These are phyloP conservation scores for Pentalonia nigronervosa DNA, from an alignment of 1,140 invertebrate species.

Conservation along the genomic window DNA sequence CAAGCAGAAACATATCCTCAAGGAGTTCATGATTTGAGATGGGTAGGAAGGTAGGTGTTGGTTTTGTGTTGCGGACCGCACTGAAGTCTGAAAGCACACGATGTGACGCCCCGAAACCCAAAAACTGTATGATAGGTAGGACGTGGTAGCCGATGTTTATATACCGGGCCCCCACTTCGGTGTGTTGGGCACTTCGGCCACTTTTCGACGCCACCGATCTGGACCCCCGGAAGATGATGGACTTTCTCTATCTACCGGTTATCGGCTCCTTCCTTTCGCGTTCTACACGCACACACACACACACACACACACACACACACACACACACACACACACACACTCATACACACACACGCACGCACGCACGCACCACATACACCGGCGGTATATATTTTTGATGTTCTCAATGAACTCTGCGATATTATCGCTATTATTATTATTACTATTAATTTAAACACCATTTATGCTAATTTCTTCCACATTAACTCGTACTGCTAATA, in stretches of 20 bases:
- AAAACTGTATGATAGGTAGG: constrained; percentile 44
- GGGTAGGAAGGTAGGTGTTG: not conserved
- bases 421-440: constrained; percentile 17
- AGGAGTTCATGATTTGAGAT: constrained; percentile 30
- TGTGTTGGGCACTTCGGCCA: not conserved
- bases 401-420: not conserved
- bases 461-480: constrained; percentile 20
- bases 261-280: constrained; percentile 28
- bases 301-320: not conserved
- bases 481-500: constrained; percentile 9
- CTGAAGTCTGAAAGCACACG: constrained; percentile 32
- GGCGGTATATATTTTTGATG: constrained; percentile 8
- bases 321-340: not conserved
- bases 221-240: constrained; percentile 55
- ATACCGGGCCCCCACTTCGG: constrained; percentile 55
- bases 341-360: not conserved
- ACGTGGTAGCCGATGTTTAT: constrained; percentile 11
- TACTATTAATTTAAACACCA: not conserved
- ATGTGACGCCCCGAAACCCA: constrained; percentile 53
- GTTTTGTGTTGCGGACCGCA: not conserved
- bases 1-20: constrained; percentile 40
- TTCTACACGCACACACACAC: not conserved
- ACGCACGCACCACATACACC: not conserved
- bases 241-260: constrained; percentile 54
- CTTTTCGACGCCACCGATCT: constrained; percentile 44